These are phyloP conservation scores for Archips xylosteana DNA, from an alignment of 2,888 invertebrate species.

Conservation along the genomic window DNA sequence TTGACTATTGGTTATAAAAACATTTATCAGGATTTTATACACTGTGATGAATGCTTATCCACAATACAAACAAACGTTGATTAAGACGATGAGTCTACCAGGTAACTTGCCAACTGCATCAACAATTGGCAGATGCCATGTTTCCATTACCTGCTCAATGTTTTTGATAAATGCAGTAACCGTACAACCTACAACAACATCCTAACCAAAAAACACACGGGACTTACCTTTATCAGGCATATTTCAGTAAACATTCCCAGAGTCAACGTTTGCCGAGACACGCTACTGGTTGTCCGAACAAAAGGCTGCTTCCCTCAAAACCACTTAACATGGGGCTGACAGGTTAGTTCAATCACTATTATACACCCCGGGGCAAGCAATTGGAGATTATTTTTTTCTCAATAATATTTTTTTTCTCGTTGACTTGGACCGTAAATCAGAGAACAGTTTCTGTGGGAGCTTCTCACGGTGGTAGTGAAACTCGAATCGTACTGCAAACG, in stretches of 20 bases:
- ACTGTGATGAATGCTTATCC: neutral
- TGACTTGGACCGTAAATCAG: conserved; percentile 52
- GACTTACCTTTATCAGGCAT: conserved; percentile 64
- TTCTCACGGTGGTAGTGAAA: conserved; percentile 72
- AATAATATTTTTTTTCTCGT: conserved; percentile 65
- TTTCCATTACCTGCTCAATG: conserved; percentile 6
- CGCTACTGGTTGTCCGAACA: conserved; percentile 80
- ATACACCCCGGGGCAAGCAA: conserved; percentile 77
- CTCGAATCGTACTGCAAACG: neutral
- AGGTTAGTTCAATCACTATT: conserved; percentile 85
- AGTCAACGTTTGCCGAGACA: conserved; percentile 79
- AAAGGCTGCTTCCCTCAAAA: conserved; percentile 79
- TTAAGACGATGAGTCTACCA: neutral
- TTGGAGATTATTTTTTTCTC: conserved; percentile 76
- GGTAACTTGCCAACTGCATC: conserved; percentile 28
- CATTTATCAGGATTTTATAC: neutral
- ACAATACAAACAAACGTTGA: neutral
- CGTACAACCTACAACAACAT: conserved; percentile 63
- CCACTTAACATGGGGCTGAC: conserved; percentile 85
- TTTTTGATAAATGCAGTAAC: conserved; percentile 28
- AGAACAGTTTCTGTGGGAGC: conserved; percentile 64
- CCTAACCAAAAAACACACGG: conserved; percentile 64
- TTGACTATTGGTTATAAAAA: too few species aligned
- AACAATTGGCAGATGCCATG: conserved; percentile 22
- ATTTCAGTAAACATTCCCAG: conserved; percentile 79